Percentiles rank a stretch among this genome's conserved stretches.
These are phyloP conservation scores for Lagorchestes hirsutus DNA, from an alignment of 2,797 vertebrate genomes.

Conservation along the genomic window DNA sequence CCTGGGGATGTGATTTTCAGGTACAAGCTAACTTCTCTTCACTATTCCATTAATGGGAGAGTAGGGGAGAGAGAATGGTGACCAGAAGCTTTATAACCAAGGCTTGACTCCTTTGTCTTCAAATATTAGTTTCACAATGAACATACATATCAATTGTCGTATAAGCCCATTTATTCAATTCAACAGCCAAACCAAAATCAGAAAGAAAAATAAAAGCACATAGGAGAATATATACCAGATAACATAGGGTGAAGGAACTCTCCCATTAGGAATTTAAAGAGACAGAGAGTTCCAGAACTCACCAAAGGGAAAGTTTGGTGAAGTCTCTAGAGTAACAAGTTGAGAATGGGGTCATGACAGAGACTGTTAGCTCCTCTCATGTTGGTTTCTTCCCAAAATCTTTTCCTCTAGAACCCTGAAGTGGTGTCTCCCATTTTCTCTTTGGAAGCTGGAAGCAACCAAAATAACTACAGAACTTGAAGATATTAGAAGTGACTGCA, in stretches of 20 bases:
- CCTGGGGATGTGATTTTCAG: neutral
- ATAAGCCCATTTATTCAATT: neutral
- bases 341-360: neutral
- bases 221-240: neutral
- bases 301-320: neutral
- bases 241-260: neutral
- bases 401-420: neutral
- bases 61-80: neutral
- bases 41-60: neutral
- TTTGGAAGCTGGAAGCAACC: neutral
- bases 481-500: neutral
- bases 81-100: neutral
- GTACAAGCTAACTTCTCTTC: neutral
- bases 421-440: neutral
- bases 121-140: neutral
- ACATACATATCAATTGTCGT: neutral
- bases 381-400: neutral
- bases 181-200: neutral
- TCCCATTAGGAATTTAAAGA: neutral
- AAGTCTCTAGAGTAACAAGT: neutral
- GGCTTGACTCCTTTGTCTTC: neutral
- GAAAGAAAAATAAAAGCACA: neutral
- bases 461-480: neutral
- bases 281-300: neutral
- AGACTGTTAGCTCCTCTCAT: neutral